A percentile compares a stretch with the other conserved stretches of the same genome.
These are phyloP conservation scores for Cichladusa arquata DNA, from an alignment of 2,113 vertebrate genomes.

Conservation along the genomic window DNA sequence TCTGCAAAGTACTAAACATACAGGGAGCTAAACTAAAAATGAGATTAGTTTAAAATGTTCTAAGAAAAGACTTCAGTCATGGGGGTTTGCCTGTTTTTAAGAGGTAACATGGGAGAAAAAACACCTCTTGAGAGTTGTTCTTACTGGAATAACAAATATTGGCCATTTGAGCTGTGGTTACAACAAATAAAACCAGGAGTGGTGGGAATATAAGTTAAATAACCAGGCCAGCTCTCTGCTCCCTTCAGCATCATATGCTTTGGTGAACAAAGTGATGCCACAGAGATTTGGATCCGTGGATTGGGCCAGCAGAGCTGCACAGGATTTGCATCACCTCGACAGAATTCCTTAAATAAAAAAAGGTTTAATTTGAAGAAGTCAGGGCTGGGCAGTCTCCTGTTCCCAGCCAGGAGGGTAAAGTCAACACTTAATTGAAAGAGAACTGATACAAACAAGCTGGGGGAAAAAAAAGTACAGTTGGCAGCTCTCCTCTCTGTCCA, in stretches of 20 bases:
- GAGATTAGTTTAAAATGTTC: background rate
- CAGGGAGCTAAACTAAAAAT: slow-evolving; percentile 52
- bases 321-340: background rate
- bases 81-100: background rate
- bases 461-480: background rate
- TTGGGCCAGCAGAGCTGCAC: background rate
- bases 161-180: background rate
- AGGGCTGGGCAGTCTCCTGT: background rate
- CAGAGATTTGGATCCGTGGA: background rate
- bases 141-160: background rate
- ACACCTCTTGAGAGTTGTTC: background rate
- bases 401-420: background rate
- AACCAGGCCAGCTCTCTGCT: background rate
- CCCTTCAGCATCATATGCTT: background rate
- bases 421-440: background rate
- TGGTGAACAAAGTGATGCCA: background rate
- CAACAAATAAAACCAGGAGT: background rate
- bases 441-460: background rate
- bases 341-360: background rate
- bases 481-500: background rate
- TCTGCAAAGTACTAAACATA: slow-evolving; percentile 44
- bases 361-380: background rate
- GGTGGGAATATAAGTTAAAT: background rate
- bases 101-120: background rate
- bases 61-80: background rate